These are phyloP conservation scores for Hemitrygon akajei DNA, from an alignment of 2,797 vertebrate genomes.

Conservation along the genomic window DNA sequence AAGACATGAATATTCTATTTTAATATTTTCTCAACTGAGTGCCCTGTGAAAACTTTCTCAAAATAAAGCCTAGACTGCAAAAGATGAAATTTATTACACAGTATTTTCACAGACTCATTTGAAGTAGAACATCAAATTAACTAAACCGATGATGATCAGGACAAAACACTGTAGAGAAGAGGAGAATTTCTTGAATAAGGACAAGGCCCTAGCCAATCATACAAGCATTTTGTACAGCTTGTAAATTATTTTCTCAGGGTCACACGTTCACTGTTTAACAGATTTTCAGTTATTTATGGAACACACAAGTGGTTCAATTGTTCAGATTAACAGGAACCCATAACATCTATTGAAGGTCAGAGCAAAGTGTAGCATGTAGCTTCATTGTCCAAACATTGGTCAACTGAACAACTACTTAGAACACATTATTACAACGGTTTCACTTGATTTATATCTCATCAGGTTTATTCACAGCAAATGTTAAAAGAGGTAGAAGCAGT, in stretches of 20 bases:
- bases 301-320: conserved; percentile 33
- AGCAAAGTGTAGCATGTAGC: not conserved
- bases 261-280: conserved; percentile 39
- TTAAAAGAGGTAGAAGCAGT: not conserved
- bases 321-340: not conserved
- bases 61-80: not conserved
- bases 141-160: not conserved
- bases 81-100: not conserved
- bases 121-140: not conserved
- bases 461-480: not conserved
- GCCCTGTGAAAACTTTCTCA: not conserved
- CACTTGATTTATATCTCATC: not conserved
- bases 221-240: conserved; percentile 36
- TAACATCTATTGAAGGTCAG: not conserved
- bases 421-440: conserved; percentile 35
- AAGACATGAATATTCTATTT: not conserved
- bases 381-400: not conserved
- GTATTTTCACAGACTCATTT: not conserved
- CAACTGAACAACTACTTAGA: not conserved
- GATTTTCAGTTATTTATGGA: conserved; percentile 39
- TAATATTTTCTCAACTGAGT: not conserved
- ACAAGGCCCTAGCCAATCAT: not conserved
- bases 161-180: not conserved
- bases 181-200: not conserved
- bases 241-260: conserved; percentile 38